Percentiles rank a stretch among this genome's conserved stretches.
These are phyloP conservation scores for Oryzias melastigma DNA, from an alignment of 2,113 vertebrate species.

Conservation along the genomic window DNA sequence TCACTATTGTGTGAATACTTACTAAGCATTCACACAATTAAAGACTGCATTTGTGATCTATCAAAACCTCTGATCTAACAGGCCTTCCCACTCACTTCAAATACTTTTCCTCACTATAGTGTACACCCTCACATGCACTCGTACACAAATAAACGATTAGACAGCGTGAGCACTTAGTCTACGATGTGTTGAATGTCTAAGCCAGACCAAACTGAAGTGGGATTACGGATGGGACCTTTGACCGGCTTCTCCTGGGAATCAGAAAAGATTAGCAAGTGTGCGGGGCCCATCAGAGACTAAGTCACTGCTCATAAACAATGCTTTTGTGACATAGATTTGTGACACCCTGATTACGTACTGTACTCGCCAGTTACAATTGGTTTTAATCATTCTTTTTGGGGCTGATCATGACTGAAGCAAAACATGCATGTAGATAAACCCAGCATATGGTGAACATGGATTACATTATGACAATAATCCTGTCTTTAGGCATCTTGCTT, in stretches of 20 bases:
- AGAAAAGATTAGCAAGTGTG: constrained; percentile 66
- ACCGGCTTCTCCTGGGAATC: constrained; percentile 83
- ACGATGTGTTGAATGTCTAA: constrained; percentile 50
- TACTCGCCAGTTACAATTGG: constrained; percentile 3
- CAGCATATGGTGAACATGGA: constrained; percentile 32
- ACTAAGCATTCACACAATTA: too few species aligned
- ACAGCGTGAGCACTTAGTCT: constrained; percentile 9
- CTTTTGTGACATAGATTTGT: constrained; percentile 39
- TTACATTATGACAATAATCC: constrained; percentile 27
- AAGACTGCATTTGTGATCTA: too few species aligned
- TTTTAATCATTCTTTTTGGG: constrained; percentile 2
- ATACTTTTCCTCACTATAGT: not conserved
- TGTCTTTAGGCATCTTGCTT: constrained; percentile 32
- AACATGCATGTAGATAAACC: constrained; percentile 3
- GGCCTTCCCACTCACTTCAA: too few species aligned
- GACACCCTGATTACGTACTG: constrained; percentile 40
- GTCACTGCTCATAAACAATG: constrained; percentile 40
- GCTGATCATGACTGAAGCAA: constrained; percentile 24
- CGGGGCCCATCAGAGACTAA: constrained; percentile 27
- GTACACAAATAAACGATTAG: constrained; percentile 20
- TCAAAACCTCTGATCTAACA: too few species aligned
- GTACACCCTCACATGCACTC: not conserved
- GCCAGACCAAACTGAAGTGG: constrained; percentile 59
- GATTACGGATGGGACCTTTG: constrained; percentile 65
- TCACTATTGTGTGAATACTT: too few species aligned